Evolutionary conservation across 2,797 vertebrate species (phyloP).

Genomic region (Phoeniculus purpureus): DNA sequence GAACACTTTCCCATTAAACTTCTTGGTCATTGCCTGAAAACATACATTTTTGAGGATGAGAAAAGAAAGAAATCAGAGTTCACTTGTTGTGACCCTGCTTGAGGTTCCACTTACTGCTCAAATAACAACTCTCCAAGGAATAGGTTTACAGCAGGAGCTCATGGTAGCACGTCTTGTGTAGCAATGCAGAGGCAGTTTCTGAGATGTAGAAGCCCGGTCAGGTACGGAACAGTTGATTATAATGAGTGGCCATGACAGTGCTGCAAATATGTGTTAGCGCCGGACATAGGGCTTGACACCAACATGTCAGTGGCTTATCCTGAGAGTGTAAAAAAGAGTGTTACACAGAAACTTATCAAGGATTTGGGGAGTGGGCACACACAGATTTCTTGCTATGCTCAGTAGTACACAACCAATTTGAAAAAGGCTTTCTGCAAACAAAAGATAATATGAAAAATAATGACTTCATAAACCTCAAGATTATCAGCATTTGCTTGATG

Average conservation of each 20-base stretch:
- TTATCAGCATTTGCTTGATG: background rate
- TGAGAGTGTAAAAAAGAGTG: background rate
- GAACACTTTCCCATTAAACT: background rate
- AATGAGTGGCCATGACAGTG: rapidly evolving
- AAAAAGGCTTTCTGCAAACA: background rate
- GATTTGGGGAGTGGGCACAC: background rate
- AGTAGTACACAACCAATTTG: rapidly evolving
- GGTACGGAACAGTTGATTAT: background rate
- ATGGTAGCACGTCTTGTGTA: background rate
- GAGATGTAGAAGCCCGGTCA: background rate
- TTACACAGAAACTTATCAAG: background rate
- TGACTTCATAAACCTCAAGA: background rate
- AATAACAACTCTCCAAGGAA: background rate
- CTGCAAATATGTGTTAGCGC: background rate
- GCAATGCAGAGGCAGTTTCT: background rate
- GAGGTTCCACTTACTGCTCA: background rate
- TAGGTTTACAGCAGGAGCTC: background rate
- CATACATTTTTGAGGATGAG: background rate
- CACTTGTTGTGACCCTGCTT: background rate
- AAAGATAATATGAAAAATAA: background rate
- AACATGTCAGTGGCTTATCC: background rate
- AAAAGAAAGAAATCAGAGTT: background rate
- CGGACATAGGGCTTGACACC: background rate
- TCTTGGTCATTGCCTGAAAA: background rate
- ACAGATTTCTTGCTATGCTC: background rate